phyloP scores from a whole-genome alignment of 64 coral and sea anemone species.

The Trachythela sp. region DNA sequence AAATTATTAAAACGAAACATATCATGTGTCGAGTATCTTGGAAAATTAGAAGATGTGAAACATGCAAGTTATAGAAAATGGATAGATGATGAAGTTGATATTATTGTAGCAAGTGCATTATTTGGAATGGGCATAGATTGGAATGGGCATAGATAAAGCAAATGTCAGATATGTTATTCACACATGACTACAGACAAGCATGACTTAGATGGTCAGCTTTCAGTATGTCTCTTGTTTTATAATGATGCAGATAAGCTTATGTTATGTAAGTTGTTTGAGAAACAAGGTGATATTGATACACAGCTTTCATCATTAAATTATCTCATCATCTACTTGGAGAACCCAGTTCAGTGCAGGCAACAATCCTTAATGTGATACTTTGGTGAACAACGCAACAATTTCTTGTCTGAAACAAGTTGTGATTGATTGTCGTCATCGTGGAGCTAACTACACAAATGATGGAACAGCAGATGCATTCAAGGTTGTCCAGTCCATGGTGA shows the following conservation, averaged over 20 bases:
- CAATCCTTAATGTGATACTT: slow-evolving; percentile 10
- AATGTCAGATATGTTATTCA: slow-evolving; percentile 21
- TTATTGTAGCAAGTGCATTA: slow-evolving; percentile 55
- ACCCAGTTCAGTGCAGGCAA: slow-evolving; percentile 28
- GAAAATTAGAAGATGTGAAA: slow-evolving; percentile 33
- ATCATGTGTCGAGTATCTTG: slow-evolving; percentile 36
- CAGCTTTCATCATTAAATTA: background rate
- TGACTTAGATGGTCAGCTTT: slow-evolving; percentile 46
- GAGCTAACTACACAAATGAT: background rate
- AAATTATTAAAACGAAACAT: slow-evolving; percentile 33
- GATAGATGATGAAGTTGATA: background rate
- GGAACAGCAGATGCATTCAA: slow-evolving; percentile 27
- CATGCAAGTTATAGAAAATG: slow-evolving; percentile 35
- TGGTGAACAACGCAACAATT: slow-evolving; percentile 25
- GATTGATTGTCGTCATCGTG: slow-evolving; percentile 33
- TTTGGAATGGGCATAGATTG: slow-evolving; percentile 67
- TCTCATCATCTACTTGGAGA: background rate
- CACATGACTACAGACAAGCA: slow-evolving; percentile 52
- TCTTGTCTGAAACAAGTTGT: slow-evolving; percentile 29
- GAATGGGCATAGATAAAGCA: too few relatives aligned
- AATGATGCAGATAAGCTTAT: slow-evolving; percentile 45
- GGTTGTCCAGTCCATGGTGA: slow-evolving; percentile 20
- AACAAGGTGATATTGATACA: slow-evolving; percentile 1
- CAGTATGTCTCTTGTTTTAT: slow-evolving; percentile 44
- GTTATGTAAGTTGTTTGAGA: slow-evolving; percentile 24